Base-by-base conservation (phyloP, 1,140 invertebrate species). In the Drosophila seguyi region DNA sequence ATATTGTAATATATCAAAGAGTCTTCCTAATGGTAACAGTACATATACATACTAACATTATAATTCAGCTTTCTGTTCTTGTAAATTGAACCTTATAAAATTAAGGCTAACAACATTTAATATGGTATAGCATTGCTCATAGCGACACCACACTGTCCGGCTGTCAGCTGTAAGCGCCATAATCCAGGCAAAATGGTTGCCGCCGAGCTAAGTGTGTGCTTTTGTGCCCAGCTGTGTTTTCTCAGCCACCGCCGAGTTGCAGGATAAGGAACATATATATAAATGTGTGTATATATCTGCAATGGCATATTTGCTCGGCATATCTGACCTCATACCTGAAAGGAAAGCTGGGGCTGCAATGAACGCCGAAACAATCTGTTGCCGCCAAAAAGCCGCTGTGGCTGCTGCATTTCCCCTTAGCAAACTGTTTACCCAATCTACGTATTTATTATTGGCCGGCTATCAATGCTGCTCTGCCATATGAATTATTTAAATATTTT, bases 361-460 rank as follows among this genome's bases (percentile, higher is more conserved):
- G 25, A 59, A 73, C 52, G 45, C 13, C 29, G 22, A 13, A 41
- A 56, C 71, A 76, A 75, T 50, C 60, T 66, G 74, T 67, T 59
- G 34, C 55, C 69, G 29, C 25, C 34, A 42, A 47, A 48, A 48
- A 48, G 60, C 66, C 31, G 42, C 45, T 38, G 63, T 6, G 36
- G 29, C 18, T 48, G 36, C 47, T 60, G 20, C 45, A 44, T 52
- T 27, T 47, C 10, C 42, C n/a, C 29, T 22, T n/a, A 14, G 16
- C 36, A 16, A 48, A 36, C 45, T 67, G 55, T 56, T 76, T 68
- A 60, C 41, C 42, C 22, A 58, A 56, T 77, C 63, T 59, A 44
- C 74, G 56, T 52, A 79, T 79, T 79, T 79, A 65, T 63, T 55
- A 72, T 79, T 72, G 47, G 55, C 36, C 42, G 55, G 48, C 44